Conservation (phyloP, 2,888 invertebrate species). For the Caprella mutica region DNA sequence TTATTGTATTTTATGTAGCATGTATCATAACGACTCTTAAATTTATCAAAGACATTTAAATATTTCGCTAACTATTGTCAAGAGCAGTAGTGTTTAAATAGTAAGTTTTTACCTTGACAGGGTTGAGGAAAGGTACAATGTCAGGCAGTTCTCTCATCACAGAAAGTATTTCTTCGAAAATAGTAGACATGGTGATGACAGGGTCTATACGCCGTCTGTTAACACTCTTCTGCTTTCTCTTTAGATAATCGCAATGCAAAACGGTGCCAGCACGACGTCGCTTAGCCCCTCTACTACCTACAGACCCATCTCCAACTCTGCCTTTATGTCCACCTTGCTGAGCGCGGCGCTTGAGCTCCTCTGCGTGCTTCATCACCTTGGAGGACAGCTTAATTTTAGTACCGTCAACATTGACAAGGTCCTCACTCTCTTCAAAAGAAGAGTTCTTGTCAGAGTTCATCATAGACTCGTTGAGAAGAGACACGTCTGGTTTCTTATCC, state of each 20-base stretch:
- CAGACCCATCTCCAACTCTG: constrained; percentile 40
- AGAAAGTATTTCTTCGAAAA: constrained; percentile 80
- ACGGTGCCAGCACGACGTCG: constrained; percentile 55
- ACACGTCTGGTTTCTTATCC: no score
- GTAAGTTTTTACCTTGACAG: no score
- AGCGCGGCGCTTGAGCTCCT: constrained; percentile 68
- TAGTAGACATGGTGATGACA: constrained; percentile 70
- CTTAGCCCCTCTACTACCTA: constrained; percentile 42
- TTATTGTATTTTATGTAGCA: no score
- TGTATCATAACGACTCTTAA: no score
- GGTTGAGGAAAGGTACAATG: constrained; percentile 82
- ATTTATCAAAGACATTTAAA: no score
- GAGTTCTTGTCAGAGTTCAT: no score
- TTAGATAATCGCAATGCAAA: constrained; percentile 79
- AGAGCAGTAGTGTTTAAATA: no score
- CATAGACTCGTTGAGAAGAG: no score
- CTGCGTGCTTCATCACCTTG: constrained; percentile 77
- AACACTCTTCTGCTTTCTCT: constrained; percentile 61
- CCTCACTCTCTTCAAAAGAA: constrained; percentile 52
- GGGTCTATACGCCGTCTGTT: constrained; percentile 91
- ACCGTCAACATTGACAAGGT: constrained; percentile 83
- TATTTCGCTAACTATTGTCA: no score
- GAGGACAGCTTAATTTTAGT: constrained; percentile 84
- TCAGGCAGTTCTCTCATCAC: constrained; percentile 85
- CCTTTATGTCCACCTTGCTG: constrained; percentile 51